Conservation (phyloP, 2,888 invertebrate genomes). For the Parapristionchus giblindavisi region DNA sequence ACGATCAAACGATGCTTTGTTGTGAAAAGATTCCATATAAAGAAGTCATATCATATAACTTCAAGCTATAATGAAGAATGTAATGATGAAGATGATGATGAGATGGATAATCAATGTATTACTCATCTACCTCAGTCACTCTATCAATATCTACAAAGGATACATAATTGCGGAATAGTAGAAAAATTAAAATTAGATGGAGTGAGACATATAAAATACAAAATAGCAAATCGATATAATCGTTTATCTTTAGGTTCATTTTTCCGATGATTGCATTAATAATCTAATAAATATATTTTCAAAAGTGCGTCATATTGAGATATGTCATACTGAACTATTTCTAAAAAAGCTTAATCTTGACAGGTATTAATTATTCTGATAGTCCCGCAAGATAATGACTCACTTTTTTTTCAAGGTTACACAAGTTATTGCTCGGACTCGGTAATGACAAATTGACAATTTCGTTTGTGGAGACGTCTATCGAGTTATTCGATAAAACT, state of each 20-base stretch:
- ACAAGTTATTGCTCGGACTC: constrained; percentile 2
- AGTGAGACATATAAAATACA: not conserved
- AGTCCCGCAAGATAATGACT: not conserved
- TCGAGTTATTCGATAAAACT: not conserved
- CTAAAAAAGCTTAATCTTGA: too few species aligned
- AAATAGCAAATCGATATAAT: not conserved
- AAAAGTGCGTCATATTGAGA: not conserved
- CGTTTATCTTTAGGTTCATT: not conserved
- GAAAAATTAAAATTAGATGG: not conserved
- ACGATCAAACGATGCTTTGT: too few species aligned
- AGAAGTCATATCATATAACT: too few species aligned
- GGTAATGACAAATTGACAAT: not conserved
- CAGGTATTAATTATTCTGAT: too few species aligned
- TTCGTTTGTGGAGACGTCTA: not conserved
- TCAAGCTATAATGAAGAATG: too few species aligned
- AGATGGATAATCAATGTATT: too few species aligned
- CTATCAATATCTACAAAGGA: too few species aligned
- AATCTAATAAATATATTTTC: not conserved
- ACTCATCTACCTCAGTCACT: too few species aligned
- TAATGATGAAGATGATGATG: too few species aligned
- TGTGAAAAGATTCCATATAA: too few species aligned
- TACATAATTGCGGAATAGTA: not conserved
- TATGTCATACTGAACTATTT: not conserved
- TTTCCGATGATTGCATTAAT: constrained; percentile 8
- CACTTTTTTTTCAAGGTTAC: not conserved